Base-by-base conservation (phyloP, 92 coral and sea anemone species). In the Anthopleura xanthogrammica region DNA sequence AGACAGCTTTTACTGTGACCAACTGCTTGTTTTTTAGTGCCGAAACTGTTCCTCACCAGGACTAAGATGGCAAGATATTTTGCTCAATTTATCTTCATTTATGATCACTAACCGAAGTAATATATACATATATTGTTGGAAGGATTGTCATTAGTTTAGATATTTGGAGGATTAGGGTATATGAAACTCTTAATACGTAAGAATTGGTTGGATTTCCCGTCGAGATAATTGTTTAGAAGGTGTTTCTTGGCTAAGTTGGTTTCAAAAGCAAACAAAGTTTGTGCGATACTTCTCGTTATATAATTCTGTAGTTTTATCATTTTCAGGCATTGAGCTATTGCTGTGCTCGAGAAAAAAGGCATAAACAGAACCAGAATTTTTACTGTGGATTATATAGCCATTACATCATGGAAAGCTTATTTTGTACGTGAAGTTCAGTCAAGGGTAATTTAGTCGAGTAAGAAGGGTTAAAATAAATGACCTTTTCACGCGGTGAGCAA, bases 401-500 rank as follows among this genome's bases (percentile, higher is more conserved):
- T 14, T 24, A 7, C 4, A 29, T 29, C 36, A 29, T 70, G 16
- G 58, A 13, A 14, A 54, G 58, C 13, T 29, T 29, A 29, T 13
- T 54, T 36, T 29, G 16, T 42, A 23, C 42, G 52, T 22, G 65
- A 77, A 58, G 40, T 46, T 77, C 82, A 58, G 2, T 19, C 50
- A 12, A 81, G 64, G 72, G 41, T 17, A 46, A 29, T 80, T 76
- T 80, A 65, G 11, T 20, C 23, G 7, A 22, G 56, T 80, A 62
- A 66, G 65, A 22, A 71, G 56, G 84, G 84, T 81, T 81, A 81
- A 81, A 81, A 57, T 6, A 11, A 46, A 50, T 64, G 77, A 36
- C 60, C 73, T 24, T 11, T 14, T 81, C 84, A 42, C 75, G 78
- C 84, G 74, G 77, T 20, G 84, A 46, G 84, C 75, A 19, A 65